phyloP scores from a whole-genome alignment of 2,797 vertebrate genomes.

The Columba guinea region DNA sequence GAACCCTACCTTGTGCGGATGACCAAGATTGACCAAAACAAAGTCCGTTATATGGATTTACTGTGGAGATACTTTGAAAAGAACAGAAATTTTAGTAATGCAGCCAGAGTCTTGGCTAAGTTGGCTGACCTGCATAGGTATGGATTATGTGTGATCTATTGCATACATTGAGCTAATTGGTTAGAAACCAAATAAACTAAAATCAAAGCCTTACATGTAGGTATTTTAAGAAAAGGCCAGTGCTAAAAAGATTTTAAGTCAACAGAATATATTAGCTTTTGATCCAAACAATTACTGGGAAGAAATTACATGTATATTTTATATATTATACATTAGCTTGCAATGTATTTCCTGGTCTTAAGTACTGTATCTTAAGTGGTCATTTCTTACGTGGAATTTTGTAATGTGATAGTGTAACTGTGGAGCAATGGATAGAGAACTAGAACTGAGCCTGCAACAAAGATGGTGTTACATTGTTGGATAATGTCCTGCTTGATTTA shows the following conservation, averaged over 20 bases:
- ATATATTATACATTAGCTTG: neutral
- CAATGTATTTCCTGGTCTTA: neutral
- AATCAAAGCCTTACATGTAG: neutral
- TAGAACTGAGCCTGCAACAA: neutral
- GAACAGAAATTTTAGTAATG: constrained; percentile 92
- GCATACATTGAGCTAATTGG: neutral
- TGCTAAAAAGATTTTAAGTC: neutral
- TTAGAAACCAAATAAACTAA: neutral
- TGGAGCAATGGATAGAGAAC: neutral
- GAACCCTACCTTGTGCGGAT: constrained; percentile 95
- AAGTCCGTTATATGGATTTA: constrained; percentile 96
- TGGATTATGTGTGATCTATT: neutral
- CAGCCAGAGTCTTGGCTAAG: constrained; percentile 90
- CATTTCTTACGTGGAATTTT: neutral
- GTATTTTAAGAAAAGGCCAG: neutral
- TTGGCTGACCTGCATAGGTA: constrained; percentile 97
- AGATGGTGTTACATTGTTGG: neutral
- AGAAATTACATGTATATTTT: neutral
- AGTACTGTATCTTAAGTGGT: neutral
- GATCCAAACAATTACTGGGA: neutral
- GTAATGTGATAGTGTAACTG: neutral
- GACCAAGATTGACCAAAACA: constrained; percentile 96
- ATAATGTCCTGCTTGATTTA: neutral
- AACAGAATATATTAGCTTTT: neutral
- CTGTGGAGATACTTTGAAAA: constrained; percentile 98